These are phyloP conservation scores for Lepilemur septentrionalis DNA, from an alignment of 2,797 vertebrate species.

Conservation along the genomic window DNA sequence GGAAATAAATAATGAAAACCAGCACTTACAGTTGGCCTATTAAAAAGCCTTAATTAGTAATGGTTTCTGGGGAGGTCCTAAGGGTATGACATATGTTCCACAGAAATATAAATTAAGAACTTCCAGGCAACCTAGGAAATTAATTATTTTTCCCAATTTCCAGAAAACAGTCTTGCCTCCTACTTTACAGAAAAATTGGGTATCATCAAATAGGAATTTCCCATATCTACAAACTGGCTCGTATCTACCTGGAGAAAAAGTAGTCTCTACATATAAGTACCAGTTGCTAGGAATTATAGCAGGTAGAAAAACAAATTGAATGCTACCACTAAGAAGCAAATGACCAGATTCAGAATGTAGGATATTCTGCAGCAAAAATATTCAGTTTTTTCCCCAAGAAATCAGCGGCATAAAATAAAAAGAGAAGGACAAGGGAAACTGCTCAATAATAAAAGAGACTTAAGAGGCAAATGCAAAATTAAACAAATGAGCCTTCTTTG, in stretches of 20 bases:
- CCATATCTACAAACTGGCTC: not conserved
- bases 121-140: conserved; percentile 67
- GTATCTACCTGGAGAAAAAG: no score
- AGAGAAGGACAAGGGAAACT: not conserved
- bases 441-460: not conserved
- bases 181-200: conserved; percentile 45
- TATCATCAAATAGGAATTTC: not conserved
- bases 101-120: conserved; percentile 68
- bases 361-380: not conserved
- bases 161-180: conserved; percentile 40
- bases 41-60: conserved; percentile 71
- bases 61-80: conserved; percentile 39
- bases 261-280: not conserved
- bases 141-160: conserved; percentile 69
- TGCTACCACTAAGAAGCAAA: not conserved
- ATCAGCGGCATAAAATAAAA: not conserved
- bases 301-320: not conserved
- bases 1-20: conserved; percentile 61
- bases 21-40: conserved; percentile 56
- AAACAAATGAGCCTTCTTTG: not conserved
- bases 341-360: not conserved
- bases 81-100: conserved; percentile 62
- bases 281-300: not conserved
- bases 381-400: not conserved
- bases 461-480: not conserved